These are phyloP conservation scores for Diplazon laetatorius DNA, from an alignment of 2,888 invertebrate species.

Conservation along the genomic window DNA sequence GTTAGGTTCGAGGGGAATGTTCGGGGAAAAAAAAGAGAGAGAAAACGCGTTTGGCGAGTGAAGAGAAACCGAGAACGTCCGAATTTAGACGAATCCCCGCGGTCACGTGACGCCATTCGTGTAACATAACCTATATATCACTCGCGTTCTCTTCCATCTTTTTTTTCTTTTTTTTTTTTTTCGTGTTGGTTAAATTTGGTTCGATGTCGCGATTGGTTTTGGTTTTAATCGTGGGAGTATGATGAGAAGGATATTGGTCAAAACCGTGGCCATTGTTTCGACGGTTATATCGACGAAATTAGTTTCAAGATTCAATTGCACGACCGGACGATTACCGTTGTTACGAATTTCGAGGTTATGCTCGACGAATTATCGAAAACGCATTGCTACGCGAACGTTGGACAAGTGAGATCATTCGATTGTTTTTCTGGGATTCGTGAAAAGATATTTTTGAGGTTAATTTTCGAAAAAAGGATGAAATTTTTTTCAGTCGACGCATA, in stretches of 20 bases:
- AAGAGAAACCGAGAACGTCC: not conserved
- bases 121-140: constrained; percentile 63
- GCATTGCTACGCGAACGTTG: no score
- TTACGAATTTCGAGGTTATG: constrained; percentile 41
- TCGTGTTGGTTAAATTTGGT: no score
- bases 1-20: not conserved
- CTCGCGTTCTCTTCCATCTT: not conserved
- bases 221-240: no score
- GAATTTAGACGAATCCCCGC: constrained; percentile 17
- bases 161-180: no score
- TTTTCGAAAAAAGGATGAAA: no score
- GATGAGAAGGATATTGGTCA: constrained; percentile 35
- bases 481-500: no score
- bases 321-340: not conserved
- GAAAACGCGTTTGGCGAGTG: no score
- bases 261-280: constrained; percentile 16
- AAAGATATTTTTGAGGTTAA: no score
- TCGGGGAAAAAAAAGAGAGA: not conserved
- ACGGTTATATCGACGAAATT: constrained; percentile 18
- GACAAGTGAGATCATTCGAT: constrained; percentile 46
- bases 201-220: no score
- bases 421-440: no score
- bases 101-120: constrained; percentile 59
- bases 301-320: not conserved
- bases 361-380: not conserved